Base-by-base conservation (phyloP, 2,888 invertebrate genomes). In the Ornithoptera priamus region DNA sequence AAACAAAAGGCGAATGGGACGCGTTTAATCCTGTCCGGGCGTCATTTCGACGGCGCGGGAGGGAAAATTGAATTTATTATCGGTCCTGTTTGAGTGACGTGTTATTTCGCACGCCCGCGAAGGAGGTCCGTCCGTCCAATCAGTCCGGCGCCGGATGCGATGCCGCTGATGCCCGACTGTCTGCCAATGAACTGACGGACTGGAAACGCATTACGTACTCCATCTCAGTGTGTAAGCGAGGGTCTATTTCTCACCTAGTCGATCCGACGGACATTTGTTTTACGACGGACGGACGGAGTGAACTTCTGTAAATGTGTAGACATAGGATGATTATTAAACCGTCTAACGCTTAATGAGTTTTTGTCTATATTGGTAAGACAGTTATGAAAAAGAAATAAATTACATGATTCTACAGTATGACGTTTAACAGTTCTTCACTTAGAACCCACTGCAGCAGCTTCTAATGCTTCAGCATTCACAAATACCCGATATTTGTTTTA, bases 51-150 rank as follows among this genome's bases (percentile, higher is more conserved):
- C 82, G 80, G 83, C 81, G 81, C 78, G 80, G 80, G 82, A 80
- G 84, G 83, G 85, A 89, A 90, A 92, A 92, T 92, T 91, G 91
- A 92, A 92, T 92, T 92, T 92, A 92, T 92, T 90, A 92, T 90
- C 87, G 86, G 85, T 87, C 86, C 87, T 89, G 84, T 91, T 90
- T 92, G 92, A 92, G 85, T 91, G 92, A 92, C 92, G 88, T 91
- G 91, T 90, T 92, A 91, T 92, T 92, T 91, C 90, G 89, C 90
- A 87, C 90, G 87, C 81, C 80, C 80, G 80, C 81, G 82, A 85
- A 88, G 86, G 73, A 76, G 73, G 62, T n/a, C 66, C 69, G 75
- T 62, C 20, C 61, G 81, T 81, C 89, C 90, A 92, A 92, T 92
- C 92, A 92, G 89, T 87, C 88, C 85, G 69, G 50, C 65, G 50